Percentiles rank a stretch among this genome's conserved stretches.
Evolutionary conservation across 1,140 invertebrate genomes (phyloP).

Genomic region (Musca vetustissima): DNA sequence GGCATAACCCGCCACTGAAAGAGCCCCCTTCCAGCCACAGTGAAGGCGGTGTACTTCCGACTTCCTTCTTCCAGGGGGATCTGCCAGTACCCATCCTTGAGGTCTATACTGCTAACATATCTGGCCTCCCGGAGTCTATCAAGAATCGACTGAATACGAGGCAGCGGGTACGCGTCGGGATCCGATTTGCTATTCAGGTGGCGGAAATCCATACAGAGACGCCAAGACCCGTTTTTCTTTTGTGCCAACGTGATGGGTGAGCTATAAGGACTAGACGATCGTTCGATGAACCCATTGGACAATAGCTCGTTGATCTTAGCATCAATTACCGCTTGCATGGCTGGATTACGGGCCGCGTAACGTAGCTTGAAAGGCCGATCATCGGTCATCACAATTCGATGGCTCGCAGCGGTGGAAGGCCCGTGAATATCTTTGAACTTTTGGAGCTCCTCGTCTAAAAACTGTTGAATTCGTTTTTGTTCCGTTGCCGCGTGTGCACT

Average conservation of each 20-base stretch:
- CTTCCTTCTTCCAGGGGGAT: slow-evolving; percentile 37
- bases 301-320: slow-evolving; percentile 16
- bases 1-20: slow-evolving; percentile 45
- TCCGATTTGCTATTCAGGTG: slow-evolving; percentile 46
- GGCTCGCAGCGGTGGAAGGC: background rate
- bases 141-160: slow-evolving; percentile 55
- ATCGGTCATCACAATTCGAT: background rate
- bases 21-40: slow-evolving; percentile 48
- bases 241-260: background rate
- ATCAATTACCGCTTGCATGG: slow-evolving; percentile 7
- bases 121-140: slow-evolving; percentile 37
- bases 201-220: slow-evolving; percentile 53
- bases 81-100: slow-evolving; percentile 46
- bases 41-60: slow-evolving; percentile 55
- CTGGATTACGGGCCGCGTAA: background rate
- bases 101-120: slow-evolving; percentile 52
- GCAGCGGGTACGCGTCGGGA: slow-evolving; percentile 53
- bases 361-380: background rate
- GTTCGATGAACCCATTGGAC: background rate
- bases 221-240: slow-evolving; percentile 25
- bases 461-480: background rate
- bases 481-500: background rate
- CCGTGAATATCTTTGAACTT: slow-evolving; percentile 2
- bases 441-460: background rate
- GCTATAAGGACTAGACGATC: background rate